Evolutionary conservation across 2,888 invertebrate species (phyloP).

Genomic region (Ectemnius continuus): DNA sequence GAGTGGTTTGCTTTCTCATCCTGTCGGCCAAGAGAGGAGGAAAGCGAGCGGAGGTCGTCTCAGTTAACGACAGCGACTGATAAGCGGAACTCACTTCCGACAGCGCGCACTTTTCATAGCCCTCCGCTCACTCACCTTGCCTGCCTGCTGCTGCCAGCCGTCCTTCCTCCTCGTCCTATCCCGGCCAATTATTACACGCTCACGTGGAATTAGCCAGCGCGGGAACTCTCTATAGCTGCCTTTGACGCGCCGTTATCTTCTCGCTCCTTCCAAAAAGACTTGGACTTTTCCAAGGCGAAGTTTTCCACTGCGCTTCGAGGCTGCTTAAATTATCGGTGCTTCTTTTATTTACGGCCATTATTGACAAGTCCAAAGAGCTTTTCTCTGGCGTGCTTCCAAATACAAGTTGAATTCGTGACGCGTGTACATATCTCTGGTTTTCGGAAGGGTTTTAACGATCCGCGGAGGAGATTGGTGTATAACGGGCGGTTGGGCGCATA

Average conservation of each 20-base stretch:
- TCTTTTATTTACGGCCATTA: no score
- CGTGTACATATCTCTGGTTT: conserved; percentile 6
- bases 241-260: conserved; percentile 7
- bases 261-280: conserved; percentile 15
- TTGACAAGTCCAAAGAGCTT: no score
- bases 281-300: conserved; percentile 50
- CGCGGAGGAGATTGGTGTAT: conserved; percentile 21
- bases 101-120: neutral
- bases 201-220: neutral
- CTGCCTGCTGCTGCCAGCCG: neutral
- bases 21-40: no score
- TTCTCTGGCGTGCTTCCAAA: no score
- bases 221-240: neutral
- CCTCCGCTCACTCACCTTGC: neutral
- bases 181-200: conserved; percentile 7
- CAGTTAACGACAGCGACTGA: no score
- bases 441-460: neutral
- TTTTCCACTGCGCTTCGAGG: no score
- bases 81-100: neutral
- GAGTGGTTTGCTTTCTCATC: no score
- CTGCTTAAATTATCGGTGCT: no score
- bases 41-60: no score
- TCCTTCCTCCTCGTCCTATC: neutral
- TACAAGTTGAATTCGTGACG: no score
- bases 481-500: conserved; percentile 26